phyloP scores from a whole-genome alignment of 2,888 invertebrate species.

The Alsophila aescularia region DNA sequence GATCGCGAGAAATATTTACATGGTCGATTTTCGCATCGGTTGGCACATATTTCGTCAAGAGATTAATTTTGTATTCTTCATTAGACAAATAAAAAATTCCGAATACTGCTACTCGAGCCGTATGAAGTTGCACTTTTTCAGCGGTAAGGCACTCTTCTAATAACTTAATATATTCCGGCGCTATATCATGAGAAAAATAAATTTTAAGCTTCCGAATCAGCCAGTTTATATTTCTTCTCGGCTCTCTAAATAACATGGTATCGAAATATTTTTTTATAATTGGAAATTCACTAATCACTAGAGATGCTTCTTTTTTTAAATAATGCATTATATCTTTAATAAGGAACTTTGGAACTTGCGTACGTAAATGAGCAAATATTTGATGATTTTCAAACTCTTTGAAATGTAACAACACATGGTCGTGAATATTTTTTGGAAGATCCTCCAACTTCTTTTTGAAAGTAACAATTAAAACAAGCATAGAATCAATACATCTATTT shows the following conservation, averaged over 20 bases:
- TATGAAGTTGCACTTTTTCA: not conserved
- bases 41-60: not conserved
- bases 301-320: not conserved
- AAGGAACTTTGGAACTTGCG: not conserved
- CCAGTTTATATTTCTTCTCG: slow-evolving; percentile 32
- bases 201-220: slow-evolving; percentile 57
- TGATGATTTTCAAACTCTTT: not conserved
- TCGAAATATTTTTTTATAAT: not conserved
- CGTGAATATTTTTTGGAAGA: not conserved
- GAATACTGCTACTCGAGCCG: not conserved
- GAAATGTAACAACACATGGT: not conserved
- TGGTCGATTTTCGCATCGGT: slow-evolving; percentile 40
- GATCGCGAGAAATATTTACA: slow-evolving; percentile 37
- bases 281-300: not conserved
- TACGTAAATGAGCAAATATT: not conserved
- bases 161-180: slow-evolving; percentile 45
- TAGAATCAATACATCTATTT: not conserved
- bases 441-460: not conserved
- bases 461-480: not conserved
- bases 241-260: not conserved
- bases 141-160: slow-evolving; percentile 39
- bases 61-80: slow-evolving; percentile 5
- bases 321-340: not conserved
- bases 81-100: not conserved
- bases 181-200: slow-evolving; percentile 57